These are phyloP conservation scores for Acrobasis suavella DNA, from an alignment of 2,888 invertebrate species.

Conservation along the genomic window DNA sequence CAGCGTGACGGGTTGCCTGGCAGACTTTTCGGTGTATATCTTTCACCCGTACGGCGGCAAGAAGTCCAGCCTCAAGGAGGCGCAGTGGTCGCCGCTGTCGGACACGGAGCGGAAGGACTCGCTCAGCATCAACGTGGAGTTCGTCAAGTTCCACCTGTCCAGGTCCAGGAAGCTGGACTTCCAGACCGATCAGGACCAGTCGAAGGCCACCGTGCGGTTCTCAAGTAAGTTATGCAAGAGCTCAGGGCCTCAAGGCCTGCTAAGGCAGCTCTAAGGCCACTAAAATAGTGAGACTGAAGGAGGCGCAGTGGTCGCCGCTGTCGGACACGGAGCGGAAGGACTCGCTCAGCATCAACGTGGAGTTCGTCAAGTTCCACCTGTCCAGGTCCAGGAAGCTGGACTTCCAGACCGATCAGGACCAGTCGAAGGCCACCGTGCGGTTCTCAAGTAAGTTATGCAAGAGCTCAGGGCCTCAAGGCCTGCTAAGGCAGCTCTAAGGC, in stretches of 20 bases:
- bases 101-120: slow-evolving; percentile 97
- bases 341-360: slow-evolving; percentile 97
- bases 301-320: slow-evolving; percentile 93
- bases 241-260: too few relatives aligned
- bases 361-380: slow-evolving; percentile 97
- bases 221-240: slow-evolving; percentile 87
- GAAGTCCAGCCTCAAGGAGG: slow-evolving; percentile 86
- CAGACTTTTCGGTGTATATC: slow-evolving; percentile 98
- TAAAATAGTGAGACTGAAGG: slow-evolving; percentile 78
- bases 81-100: slow-evolving; percentile 93
- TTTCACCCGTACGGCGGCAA: slow-evolving; percentile 99
- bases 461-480: too few relatives aligned
- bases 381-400: slow-evolving; percentile 95
- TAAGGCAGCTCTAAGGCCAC: too few relatives aligned
- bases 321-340: slow-evolving; percentile 96
- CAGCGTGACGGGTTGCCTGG: slow-evolving; percentile 97
- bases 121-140: slow-evolving; percentile 97
- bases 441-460: too few relatives aligned
- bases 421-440: slow-evolving; percentile 90
- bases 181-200: slow-evolving; percentile 86
- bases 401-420: slow-evolving; percentile 86
- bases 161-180: slow-evolving; percentile 94
- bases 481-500: too few relatives aligned
- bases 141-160: slow-evolving; percentile 97
- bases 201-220: slow-evolving; percentile 94